Base-by-base conservation (phyloP, 2,113 vertebrate genomes). In the Lonchura striata region DNA sequence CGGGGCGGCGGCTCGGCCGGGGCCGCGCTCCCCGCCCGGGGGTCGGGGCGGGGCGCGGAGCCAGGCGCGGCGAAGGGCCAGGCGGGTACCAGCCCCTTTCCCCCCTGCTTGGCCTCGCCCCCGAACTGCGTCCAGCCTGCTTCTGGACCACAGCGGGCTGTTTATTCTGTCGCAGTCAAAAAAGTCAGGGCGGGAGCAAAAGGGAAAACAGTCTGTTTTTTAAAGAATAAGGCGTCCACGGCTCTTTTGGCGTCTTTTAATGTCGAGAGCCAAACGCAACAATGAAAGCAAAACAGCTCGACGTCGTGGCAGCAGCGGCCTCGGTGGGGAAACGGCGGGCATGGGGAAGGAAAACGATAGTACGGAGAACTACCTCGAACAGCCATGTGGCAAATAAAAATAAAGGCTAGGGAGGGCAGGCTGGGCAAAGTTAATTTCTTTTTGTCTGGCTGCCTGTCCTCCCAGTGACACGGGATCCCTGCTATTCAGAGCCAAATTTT, bases 401-500 rank as follows among this genome's bases (percentile, higher is more conserved):
- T 33, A 90, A 63, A 72, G 53, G 28, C 7, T 80, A 50, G 41
- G 53, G 66, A 90, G 28, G 44, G 44, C 75, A 87, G 47, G 69
- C 23, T 54, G 72, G 15, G 66, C 64, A 54, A 61, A 33, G 27
- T 41, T 59, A 41, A 72, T 71, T 97, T 77, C 86, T 96, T 96
- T 96, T 94, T 71, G 83, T 92, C 85, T 95, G 65, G 57, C 64
- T 95, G 66, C 72, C 70, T 53, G 86, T 86, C 78, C 76, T 83
- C 59, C 89, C 61, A 12, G 37, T 82, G 78, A 91, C 75, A 72
- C 27, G 76, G 59, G 86, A 92, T 93, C 88, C 82, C 44, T 46
- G 57, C 80, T 91, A 91, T 52, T 94, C 85, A 82, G 74, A 94
- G 96, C 83, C 85, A 95, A 90, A 94, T 70, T 37, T 39, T 74